These are phyloP conservation scores for Lytechinus variegatus DNA, from an alignment of 35 echinoderm and acorn worm species.

Conservation along the genomic window DNA sequence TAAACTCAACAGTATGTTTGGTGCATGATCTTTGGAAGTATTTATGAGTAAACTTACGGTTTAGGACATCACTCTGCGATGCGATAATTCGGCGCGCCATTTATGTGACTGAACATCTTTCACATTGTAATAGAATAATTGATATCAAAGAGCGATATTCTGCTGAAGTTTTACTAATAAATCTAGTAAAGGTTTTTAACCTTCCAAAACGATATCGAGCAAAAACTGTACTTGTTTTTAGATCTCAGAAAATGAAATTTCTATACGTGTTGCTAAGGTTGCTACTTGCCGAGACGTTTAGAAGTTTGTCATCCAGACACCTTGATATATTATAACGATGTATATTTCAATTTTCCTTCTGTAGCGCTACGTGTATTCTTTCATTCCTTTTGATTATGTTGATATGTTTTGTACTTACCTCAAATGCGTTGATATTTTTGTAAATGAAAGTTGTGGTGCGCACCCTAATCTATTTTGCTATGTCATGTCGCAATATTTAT, in stretches of 20 bases:
- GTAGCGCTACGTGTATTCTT: slow-evolving; percentile 24
- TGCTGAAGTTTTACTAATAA: background rate
- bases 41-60: background rate
- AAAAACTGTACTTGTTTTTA: background rate
- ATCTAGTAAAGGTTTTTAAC: background rate
- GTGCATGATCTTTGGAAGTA: slow-evolving; percentile 19
- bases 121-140: background rate
- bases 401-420: slow-evolving; percentile 24
- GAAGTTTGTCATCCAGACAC: slow-evolving; percentile 22
- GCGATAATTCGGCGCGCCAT: background rate
- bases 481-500: slow-evolving; percentile 40
- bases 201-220: slow-evolving; percentile 1
- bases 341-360: background rate
- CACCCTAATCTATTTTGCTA: slow-evolving; percentile 37
- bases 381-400: background rate
- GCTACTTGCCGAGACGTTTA: background rate
- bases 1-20: background rate
- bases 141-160: background rate
- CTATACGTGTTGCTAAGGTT: background rate
- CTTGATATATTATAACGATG: background rate
- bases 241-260: background rate
- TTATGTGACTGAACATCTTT: background rate
- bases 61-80: background rate
- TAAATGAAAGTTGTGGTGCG: slow-evolving; percentile 44
- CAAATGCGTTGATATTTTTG: background rate